phyloP scores from a whole-genome alignment of 2,113 vertebrate genomes.

The Pseudolaguvia tuberculata region DNA sequence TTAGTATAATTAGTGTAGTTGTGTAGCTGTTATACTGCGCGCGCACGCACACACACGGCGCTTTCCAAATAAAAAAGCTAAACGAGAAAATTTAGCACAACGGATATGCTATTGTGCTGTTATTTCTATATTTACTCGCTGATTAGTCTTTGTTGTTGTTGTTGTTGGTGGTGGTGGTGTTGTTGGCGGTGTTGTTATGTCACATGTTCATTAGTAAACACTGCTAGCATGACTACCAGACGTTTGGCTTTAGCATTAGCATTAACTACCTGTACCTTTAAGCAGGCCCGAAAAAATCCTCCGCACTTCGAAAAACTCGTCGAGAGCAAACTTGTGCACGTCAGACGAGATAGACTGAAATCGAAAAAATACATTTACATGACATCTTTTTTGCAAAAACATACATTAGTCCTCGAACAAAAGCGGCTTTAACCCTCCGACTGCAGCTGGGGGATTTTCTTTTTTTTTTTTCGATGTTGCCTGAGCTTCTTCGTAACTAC shows the following conservation, averaged over 20 bases:
- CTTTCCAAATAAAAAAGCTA: not conserved
- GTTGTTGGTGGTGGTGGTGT: not conserved
- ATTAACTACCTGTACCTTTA: slow-evolving; percentile 22
- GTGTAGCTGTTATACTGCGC: no score
- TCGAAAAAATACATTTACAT: slow-evolving; percentile 31
- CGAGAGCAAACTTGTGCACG: slow-evolving; percentile 52
- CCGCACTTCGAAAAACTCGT: slow-evolving; percentile 61
- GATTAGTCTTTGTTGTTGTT: not conserved
- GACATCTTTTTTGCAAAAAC: slow-evolving; percentile 47
- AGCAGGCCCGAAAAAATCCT: slow-evolving; percentile 58
- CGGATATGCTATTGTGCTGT: not conserved
- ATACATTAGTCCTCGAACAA: not conserved
- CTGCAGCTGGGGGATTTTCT: not conserved
- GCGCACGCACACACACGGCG: no score
- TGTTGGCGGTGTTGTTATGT: not conserved
- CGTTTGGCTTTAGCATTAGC: slow-evolving; percentile 52
- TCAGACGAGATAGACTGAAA: slow-evolving; percentile 46
- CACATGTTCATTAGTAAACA: slow-evolving; percentile 8
- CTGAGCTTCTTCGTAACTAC: slow-evolving; percentile 19
- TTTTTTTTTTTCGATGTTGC: not conserved
- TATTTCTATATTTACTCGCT: not conserved
- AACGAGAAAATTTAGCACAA: not conserved
- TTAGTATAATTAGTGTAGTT: not conserved
- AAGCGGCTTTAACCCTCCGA: not conserved
- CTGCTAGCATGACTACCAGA: not conserved